A percentile compares a stretch with the other conserved stretches of the same genome.
These are phyloP conservation scores for Apteryx owenii DNA, from an alignment of 2,113 vertebrate genomes.

Conservation along the genomic window DNA sequence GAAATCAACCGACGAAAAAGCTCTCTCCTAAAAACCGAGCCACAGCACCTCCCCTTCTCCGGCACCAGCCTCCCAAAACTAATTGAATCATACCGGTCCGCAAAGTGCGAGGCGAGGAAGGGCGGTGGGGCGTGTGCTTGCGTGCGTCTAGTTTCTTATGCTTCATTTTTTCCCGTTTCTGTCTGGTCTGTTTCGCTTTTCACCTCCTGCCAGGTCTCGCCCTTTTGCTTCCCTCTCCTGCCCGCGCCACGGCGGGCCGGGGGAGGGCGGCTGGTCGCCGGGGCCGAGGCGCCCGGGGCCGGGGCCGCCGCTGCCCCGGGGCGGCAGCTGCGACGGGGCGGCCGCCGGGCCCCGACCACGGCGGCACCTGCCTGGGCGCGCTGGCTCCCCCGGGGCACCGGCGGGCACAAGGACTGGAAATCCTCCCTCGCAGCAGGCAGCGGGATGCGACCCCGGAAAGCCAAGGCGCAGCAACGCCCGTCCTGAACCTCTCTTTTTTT, in stretches of 20 bases:
- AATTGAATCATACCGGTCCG: background rate
- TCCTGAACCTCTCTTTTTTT: background rate
- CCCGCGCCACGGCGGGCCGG: background rate
- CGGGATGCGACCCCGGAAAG: too few relatives aligned
- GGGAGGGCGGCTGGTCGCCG: background rate
- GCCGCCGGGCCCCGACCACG: too few relatives aligned
- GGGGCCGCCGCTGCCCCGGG: too few relatives aligned
- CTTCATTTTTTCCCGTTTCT: background rate
- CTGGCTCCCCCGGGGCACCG: too few relatives aligned
- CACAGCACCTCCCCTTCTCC: background rate
- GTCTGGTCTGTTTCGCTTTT: background rate
- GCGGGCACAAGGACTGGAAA: too few relatives aligned
- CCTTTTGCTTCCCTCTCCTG: background rate
- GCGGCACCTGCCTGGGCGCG: too few relatives aligned
- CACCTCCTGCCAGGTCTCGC: rapidly evolving
- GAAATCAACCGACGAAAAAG: background rate
- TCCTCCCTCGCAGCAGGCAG: too few relatives aligned
- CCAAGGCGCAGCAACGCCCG: background rate
- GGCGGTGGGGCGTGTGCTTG: background rate
- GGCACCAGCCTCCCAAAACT: background rate
- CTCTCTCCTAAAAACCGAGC: background rate
- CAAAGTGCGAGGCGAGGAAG: background rate
- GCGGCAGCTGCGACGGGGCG: too few relatives aligned
- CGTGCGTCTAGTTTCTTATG: background rate
- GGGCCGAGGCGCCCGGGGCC: too few relatives aligned